phyloP scores from a whole-genome alignment of 2,888 invertebrate genomes.

The Nomada flava region DNA sequence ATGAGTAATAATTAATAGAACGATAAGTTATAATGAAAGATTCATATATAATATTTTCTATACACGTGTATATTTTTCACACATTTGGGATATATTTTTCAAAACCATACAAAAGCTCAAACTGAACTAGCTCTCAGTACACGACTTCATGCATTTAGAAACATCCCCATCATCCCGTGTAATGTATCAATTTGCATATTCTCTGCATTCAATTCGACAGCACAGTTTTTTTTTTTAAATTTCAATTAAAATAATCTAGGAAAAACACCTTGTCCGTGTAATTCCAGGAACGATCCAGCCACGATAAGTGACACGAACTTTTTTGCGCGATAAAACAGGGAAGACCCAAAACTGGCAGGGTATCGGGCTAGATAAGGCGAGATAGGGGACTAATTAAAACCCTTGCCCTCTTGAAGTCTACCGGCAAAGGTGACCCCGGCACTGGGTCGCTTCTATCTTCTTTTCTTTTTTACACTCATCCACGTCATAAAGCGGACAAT shows the following conservation, averaged over 20 bases:
- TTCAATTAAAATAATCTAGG: no score
- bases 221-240: no score
- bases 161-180: no score
- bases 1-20: no score
- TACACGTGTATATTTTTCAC: no score
- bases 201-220: no score
- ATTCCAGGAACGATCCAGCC: not conserved
- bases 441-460: slow-evolving; percentile 5
- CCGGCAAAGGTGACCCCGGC: slow-evolving; percentile 16
- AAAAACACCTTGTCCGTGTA: not conserved
- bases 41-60: no score
- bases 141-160: no score
- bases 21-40: no score
- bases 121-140: no score
- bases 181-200: not conserved
- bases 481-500: slow-evolving; percentile 55
- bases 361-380: slow-evolving; percentile 3
- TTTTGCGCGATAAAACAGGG: slow-evolving; percentile 7
- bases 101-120: no score
- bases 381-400: slow-evolving; percentile 53
- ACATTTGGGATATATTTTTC: no score
- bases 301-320: slow-evolving; percentile 2
- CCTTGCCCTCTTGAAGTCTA: slow-evolving; percentile 29
- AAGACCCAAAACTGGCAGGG: slow-evolving; percentile 31
- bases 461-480: slow-evolving; percentile 17